Conservation (phyloP, 2,797 vertebrate genomes). For the Pangasius sanitwongsei region DNA sequence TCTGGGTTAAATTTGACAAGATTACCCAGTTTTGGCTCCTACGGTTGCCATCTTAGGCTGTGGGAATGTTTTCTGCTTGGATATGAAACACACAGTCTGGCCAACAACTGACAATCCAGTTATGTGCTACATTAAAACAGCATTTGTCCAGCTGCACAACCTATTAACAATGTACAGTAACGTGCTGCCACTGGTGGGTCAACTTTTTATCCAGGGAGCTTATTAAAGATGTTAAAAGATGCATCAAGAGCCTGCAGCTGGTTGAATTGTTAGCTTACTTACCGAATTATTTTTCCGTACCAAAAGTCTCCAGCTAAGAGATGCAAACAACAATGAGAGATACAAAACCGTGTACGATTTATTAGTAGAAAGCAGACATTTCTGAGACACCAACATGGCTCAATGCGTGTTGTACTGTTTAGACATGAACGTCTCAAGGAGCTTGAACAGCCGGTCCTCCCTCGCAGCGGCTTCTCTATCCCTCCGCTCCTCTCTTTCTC, state of each 20-base stretch:
- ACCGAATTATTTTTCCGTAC: neutral
- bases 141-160: neutral
- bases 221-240: neutral
- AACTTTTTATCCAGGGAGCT: neutral
- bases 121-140: neutral
- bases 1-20: neutral
- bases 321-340: slow-evolving; percentile 16
- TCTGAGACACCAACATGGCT: slow-evolving; percentile 14
- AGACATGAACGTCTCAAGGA: slow-evolving; percentile 50
- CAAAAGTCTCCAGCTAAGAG: slow-evolving; percentile 6
- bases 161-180: neutral
- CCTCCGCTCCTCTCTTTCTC: slow-evolving; percentile 45
- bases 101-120: neutral
- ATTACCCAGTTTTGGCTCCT: neutral
- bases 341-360: slow-evolving; percentile 40
- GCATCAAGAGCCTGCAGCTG: neutral
- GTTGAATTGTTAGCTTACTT: neutral
- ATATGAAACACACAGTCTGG: neutral
- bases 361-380: slow-evolving; percentile 47
- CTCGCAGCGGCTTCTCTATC: slow-evolving; percentile 48
- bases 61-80: neutral
- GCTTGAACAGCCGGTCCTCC: slow-evolving; percentile 51
- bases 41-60: neutral
- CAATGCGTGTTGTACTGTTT: slow-evolving; percentile 41
- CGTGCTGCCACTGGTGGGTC: neutral